Percentiles rank a stretch among this genome's conserved stretches.
Evolutionary conservation across 2,113 vertebrate genomes (phyloP).

Genomic region (Ranitomeya variabilis): DNA sequence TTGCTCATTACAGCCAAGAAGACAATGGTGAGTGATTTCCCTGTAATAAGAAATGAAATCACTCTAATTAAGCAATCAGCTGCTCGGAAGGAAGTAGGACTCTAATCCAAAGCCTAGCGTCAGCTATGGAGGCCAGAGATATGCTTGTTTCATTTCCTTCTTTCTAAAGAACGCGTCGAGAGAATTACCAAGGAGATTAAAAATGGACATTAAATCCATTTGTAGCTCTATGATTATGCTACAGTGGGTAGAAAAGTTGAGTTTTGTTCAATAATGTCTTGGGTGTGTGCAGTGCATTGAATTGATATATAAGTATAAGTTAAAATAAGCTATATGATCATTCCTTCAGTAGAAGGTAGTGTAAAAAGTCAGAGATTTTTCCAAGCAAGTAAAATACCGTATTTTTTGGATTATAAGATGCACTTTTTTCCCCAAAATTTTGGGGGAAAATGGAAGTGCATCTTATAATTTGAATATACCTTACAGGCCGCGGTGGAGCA

Average conservation of each 20-base stretch:
- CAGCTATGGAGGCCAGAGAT: slow-evolving; percentile 18
- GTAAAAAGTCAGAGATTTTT: too few species aligned
- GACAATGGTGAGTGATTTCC: slow-evolving; percentile 52
- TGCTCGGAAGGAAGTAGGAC: slow-evolving; percentile 28
- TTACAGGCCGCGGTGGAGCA: too few species aligned
- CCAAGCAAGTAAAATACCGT: too few species aligned
- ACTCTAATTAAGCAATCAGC: slow-evolving; percentile 52
- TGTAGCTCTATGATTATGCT: background rate
- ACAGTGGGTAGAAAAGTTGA: background rate
- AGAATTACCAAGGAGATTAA: background rate
- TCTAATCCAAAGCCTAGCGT: background rate
- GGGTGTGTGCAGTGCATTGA: background rate
- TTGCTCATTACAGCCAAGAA: slow-evolving; percentile 37
- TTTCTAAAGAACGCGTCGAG: background rate
- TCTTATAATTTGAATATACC: too few species aligned
- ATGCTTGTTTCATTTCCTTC: background rate
- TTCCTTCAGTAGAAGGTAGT: too few species aligned
- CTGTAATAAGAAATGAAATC: slow-evolving; percentile 53
- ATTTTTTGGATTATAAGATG: too few species aligned
- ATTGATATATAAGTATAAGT: background rate
- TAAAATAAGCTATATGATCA: background rate
- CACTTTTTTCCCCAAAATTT: too few species aligned
- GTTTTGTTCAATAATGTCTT: background rate
- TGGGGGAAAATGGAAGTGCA: too few species aligned
- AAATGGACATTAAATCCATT: background rate